Conservation (phyloP, 2,797 vertebrate genomes). For the Myotis pilosus region DNA sequence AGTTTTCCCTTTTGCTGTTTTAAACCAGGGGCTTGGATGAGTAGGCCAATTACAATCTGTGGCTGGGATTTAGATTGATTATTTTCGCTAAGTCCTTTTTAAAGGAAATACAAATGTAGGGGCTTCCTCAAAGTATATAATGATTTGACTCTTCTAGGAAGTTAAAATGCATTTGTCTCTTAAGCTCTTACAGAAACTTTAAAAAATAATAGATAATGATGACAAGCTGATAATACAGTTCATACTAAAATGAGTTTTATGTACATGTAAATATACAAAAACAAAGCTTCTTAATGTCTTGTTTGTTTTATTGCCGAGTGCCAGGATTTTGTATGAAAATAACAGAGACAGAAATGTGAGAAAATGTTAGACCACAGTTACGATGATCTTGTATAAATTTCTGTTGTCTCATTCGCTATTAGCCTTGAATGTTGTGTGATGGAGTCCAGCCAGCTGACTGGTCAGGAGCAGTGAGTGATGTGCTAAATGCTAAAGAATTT, state of each 20-base stretch:
- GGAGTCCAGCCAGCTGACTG: neutral
- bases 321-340: neutral
- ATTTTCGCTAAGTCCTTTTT: neutral
- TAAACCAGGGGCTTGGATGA: neutral
- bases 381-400: neutral
- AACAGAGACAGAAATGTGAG: neutral
- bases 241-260: neutral
- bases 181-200: neutral
- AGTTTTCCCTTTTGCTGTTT: neutral
- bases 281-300: neutral
- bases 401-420: neutral
- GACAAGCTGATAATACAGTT: neutral
- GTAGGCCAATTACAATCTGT: neutral
- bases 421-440: neutral
- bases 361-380: neutral
- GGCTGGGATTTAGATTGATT: neutral
- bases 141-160: neutral
- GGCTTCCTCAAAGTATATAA: neutral
- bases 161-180: neutral
- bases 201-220: neutral
- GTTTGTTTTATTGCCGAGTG: neutral
- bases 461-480: neutral
- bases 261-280: neutral
- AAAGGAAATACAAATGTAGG: neutral
- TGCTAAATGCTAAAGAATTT: neutral